Evolutionary conservation across 2,113 vertebrate genomes (phyloP).

Genomic region (Alexandromys fortis): DNA sequence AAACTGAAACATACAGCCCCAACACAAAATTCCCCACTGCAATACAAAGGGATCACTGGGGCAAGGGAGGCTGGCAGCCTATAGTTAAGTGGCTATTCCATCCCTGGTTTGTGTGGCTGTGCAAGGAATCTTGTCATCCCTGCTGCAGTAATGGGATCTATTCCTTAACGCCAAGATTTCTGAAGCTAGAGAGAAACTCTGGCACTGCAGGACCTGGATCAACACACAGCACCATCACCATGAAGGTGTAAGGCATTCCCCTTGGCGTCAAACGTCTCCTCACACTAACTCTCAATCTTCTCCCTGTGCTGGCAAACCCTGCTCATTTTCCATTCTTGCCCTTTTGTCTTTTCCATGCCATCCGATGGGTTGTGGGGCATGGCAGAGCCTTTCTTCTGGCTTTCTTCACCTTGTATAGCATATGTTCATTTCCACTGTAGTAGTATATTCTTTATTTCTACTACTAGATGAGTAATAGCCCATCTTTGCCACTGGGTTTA

Average conservation of each 20-base stretch:
- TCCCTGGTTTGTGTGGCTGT: background rate
- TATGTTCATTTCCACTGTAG: background rate
- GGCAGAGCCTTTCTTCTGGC: background rate
- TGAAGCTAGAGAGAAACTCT: background rate
- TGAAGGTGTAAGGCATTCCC: background rate
- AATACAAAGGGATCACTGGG: background rate
- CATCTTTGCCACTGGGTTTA: background rate
- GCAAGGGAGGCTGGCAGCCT: fast-evolving
- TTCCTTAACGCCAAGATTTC: background rate
- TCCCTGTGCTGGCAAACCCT: background rate
- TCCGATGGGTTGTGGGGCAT: fast-evolving
- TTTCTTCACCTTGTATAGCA: background rate
- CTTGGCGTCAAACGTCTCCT: background rate
- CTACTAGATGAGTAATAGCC: no score
- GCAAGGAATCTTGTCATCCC: background rate
- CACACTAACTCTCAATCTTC: fast-evolving
- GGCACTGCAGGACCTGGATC: background rate
- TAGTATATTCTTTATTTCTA: background rate
- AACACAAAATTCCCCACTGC: background rate
- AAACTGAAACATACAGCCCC: background rate
- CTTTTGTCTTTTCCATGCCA: background rate
- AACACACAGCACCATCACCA: background rate
- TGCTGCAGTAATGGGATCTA: background rate
- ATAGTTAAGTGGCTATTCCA: background rate
- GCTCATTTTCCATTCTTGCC: background rate